Conservation (phyloP, 2,113 vertebrate species). For the Fulmarus glacialis region DNA sequence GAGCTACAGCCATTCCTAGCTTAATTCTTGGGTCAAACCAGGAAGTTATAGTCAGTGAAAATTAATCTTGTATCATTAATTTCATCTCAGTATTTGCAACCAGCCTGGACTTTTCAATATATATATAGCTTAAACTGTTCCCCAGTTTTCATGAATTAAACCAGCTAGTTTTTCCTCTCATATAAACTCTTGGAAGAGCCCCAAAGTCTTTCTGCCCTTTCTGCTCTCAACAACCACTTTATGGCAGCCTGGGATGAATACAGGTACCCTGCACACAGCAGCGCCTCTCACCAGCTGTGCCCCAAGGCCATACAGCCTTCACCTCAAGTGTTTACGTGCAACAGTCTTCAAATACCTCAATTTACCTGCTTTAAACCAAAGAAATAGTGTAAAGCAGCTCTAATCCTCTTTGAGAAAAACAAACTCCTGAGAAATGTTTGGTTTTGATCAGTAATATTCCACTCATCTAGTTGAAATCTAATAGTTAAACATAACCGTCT, state of each 20-base stretch:
- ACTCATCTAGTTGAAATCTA: background rate
- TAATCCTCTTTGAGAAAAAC: background rate
- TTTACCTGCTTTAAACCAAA: background rate
- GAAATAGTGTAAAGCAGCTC: background rate
- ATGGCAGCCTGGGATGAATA: background rate
- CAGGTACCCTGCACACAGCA: fast-evolving
- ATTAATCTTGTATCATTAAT: background rate
- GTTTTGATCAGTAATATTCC: background rate
- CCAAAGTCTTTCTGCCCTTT: background rate
- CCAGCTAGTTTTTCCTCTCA: background rate
- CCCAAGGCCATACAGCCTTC: background rate
- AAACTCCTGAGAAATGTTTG: background rate
- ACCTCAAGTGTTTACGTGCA: background rate
- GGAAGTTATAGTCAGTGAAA: background rate
- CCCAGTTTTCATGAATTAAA: background rate
- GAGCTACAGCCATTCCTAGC: background rate
- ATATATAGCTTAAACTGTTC: background rate
- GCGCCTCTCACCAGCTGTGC: background rate
- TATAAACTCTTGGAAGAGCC: background rate
- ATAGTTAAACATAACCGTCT: background rate
- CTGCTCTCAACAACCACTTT: background rate
- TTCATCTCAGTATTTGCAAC: background rate
- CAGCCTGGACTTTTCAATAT: background rate
- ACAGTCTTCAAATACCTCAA: background rate
- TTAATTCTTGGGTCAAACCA: background rate